phyloP scores from a whole-genome alignment of 2,797 vertebrate species.

The Anniella stebbinsi region DNA sequence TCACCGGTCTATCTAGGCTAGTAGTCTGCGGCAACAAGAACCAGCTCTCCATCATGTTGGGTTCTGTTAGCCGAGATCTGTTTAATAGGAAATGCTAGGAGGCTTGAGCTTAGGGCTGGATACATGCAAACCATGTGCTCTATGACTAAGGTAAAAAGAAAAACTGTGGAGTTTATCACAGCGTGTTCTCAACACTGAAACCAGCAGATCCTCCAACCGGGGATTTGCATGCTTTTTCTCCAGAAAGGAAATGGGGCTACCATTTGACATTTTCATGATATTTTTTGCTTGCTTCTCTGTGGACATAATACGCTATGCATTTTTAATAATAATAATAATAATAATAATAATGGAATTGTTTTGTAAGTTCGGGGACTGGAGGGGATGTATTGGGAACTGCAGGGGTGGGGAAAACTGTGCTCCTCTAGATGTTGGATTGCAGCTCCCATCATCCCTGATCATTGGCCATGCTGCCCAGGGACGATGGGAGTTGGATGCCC shows the following conservation, averaged over 20 bases:
- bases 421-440: no score
- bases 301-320: neutral
- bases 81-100: neutral
- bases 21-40: neutral
- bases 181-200: neutral
- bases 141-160: neutral
- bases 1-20: neutral
- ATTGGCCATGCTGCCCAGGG: neutral
- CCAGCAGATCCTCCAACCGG: neutral
- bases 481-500: neutral
- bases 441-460: neutral
- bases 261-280: neutral
- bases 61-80: neutral
- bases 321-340: no score
- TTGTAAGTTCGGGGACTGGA: neutral
- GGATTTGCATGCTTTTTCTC: neutral
- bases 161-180: neutral
- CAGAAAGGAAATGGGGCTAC: neutral
- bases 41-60: neutral
- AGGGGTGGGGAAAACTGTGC: neutral
- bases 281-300: constrained; percentile 5
- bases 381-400: neutral
- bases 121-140: neutral
- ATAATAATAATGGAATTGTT: rapidly evolving
- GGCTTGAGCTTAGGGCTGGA: neutral